These are phyloP conservation scores for Neoscelio sp. DNA, from an alignment of 2,888 invertebrate species.

Conservation along the genomic window DNA sequence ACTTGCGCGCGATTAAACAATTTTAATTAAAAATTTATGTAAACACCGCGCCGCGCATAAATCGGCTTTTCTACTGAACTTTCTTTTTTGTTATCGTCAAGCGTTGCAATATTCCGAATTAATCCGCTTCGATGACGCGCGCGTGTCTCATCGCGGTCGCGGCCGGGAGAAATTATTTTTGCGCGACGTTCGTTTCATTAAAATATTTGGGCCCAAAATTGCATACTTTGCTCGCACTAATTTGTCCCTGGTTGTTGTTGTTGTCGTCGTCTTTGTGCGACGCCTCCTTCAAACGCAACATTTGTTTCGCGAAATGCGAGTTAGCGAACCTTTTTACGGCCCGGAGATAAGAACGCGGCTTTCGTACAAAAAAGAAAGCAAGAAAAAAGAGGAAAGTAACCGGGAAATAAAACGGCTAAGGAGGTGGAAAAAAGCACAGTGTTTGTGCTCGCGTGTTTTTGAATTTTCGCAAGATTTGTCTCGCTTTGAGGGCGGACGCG, in stretches of 20 bases:
- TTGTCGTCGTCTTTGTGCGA: neutral
- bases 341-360: conserved; percentile 24
- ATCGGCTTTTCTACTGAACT: conserved; percentile 34
- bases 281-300: neutral
- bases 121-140: no score
- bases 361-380: neutral
- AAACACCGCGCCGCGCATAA: conserved; percentile 1
- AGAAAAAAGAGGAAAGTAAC: no score
- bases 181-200: conserved; percentile 28
- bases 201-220: conserved; percentile 17
- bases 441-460: conserved; percentile 21
- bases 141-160: no score
- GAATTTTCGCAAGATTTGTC: conserved; percentile 33
- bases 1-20: conserved; percentile 30
- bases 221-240: neutral
- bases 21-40: conserved; percentile 39
- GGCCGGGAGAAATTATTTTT: no score
- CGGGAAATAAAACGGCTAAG: conserved; percentile 13
- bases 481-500: conserved; percentile 28
- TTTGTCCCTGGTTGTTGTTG: neutral
- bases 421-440: conserved; percentile 17
- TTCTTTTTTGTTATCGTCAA: conserved; percentile 20
- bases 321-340: conserved; percentile 28
- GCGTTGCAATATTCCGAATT: conserved; percentile 25
- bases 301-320: conserved; percentile 33